phyloP scores from a whole-genome alignment of 1,140 invertebrate species.

The Hirudo medicinalis region DNA sequence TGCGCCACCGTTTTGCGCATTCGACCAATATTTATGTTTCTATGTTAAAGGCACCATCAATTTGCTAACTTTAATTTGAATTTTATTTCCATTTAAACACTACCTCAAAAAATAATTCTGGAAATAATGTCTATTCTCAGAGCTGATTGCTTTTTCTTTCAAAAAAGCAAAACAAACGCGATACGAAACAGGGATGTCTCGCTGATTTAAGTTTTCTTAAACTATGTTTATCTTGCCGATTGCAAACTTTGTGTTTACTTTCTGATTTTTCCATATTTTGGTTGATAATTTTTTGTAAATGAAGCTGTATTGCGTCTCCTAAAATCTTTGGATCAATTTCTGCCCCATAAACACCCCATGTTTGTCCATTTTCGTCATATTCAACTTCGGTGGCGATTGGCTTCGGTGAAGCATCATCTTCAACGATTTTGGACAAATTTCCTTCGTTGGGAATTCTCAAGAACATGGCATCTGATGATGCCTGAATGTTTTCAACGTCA shows the following conservation, averaged over 20 bases:
- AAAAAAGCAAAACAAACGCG: conserved; percentile 2
- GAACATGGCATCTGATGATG: background rate
- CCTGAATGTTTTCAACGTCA: background rate
- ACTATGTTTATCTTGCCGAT: background rate
- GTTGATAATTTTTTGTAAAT: conserved; percentile 22
- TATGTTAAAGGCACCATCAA: no score
- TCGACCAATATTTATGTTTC: no score
- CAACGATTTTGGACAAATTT: no score
- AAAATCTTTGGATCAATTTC: conserved; percentile 26
- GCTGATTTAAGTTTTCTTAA: background rate
- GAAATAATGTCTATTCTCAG: no score
- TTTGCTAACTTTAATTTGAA: no score
- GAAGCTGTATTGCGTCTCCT: conserved; percentile 26
- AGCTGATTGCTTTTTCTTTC: background rate
- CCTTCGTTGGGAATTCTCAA: no score
- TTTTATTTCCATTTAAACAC: no score
- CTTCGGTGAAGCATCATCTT: background rate
- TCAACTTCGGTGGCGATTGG: conserved; percentile 20
- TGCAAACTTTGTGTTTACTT: background rate
- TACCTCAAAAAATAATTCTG: no score
- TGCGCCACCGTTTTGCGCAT: no score
- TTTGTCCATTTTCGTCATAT: conserved; percentile 26
- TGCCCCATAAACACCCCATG: conserved; percentile 27
- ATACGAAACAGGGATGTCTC: background rate
- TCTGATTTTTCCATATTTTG: conserved; percentile 1